phyloP scores from a whole-genome alignment of 2,797 vertebrate species.

The Discoglossus pictus region DNA sequence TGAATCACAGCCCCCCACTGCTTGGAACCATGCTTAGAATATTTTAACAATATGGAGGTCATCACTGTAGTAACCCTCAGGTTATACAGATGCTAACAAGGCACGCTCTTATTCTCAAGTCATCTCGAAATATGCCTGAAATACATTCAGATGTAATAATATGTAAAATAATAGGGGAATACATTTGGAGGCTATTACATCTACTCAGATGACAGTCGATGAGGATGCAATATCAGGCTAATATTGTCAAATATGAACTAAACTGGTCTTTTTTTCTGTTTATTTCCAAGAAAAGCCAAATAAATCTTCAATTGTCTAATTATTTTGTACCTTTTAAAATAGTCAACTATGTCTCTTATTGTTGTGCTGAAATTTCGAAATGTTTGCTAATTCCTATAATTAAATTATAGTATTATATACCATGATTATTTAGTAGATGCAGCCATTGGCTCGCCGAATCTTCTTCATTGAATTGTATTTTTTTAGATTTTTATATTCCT shows the following conservation, averaged over 20 bases:
- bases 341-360: no score
- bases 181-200: conserved; percentile 6
- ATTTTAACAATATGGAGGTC: conserved; percentile 53
- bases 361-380: no score
- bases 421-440: no score
- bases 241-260: not conserved
- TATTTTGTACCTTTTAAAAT: no score
- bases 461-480: no score
- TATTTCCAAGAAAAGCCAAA: not conserved
- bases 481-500: no score
- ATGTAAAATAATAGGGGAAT: conserved; percentile 5
- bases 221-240: not conserved
- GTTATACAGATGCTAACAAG: conserved; percentile 31
- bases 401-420: no score
- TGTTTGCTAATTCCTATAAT: no score
- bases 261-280: not conserved
- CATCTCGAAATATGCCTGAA: conserved; percentile 26
- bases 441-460: no score
- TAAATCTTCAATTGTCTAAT: no score
- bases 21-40: conserved; percentile 46
- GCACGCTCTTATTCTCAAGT: conserved; percentile 42
- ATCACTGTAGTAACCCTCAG: conserved; percentile 50
- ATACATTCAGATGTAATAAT: not conserved
- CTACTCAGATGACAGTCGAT: conserved; percentile 2
- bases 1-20: conserved; percentile 52